Evolutionary conservation across 1,140 invertebrate species (phyloP), one percentile per base, ranked within the genome.

Genomic region (Colletes gigas): DNA sequence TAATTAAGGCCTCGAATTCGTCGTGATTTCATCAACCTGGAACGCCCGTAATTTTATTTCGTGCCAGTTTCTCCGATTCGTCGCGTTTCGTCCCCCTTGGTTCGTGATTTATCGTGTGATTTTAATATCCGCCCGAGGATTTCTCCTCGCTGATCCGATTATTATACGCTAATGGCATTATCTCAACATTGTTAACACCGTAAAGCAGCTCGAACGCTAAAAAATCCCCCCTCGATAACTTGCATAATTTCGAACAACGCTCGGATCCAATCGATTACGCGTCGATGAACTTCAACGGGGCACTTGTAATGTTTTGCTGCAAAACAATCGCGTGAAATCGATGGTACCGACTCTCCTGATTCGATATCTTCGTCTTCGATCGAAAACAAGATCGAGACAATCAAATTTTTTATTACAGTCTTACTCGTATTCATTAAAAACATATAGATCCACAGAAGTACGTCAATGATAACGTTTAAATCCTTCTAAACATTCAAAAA

Each of bases 81-180:
- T 50, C 14, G 44, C n/a, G 65, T 52, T 52, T 44, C 44, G 7
- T 67, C n/a, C 6, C 44, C n/a, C 44, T 5, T 4, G 10, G 9
- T 15, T n/a, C 10, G 19, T 14, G 21, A 60, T 54, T 78, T 78
- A 52, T 78, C 44, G 39, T 30, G 57, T 9, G 19, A 71, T 70
- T 78, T 72, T 78, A 78, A 63, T 78, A 78, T 72, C 76, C 12
- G 9, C 17, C 44, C 17, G 3, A 41, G 30, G n/a, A 50, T 78
- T 71, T 63, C 39, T 44, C 39, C 3, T 6, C 57, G 47, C 3
- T 62, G 19, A 78, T 65, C 70, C 60, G 50, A 78, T 78, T 78
- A 78, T 63, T 47, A 9, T 19, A 12, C 47, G 69, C 1, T 72
- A 78, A 78, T 55, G 39, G 6, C 59, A 30, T 78, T 72, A 72